Evolutionary conservation across 2,797 vertebrate species (phyloP).

Genomic region (Hylomyscus alleni): DNA sequence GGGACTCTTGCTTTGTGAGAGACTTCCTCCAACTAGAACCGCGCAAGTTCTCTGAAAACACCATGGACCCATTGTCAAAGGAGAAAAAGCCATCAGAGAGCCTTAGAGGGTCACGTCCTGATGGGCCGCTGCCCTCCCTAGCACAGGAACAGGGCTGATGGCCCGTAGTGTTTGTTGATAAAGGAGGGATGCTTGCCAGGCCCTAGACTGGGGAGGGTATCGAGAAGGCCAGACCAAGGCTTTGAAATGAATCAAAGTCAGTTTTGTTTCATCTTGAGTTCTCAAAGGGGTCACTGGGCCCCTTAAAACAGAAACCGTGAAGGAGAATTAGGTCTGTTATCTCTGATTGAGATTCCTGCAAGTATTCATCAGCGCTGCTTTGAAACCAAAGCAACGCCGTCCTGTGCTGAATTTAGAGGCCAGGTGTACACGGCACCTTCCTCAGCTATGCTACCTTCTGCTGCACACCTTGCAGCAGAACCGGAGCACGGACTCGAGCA

Average conservation of each 20-base stretch:
- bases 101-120: not conserved
- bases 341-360: conserved; percentile 42
- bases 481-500: too few relatives aligned
- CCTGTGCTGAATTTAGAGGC: conserved; percentile 53
- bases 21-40: conserved; percentile 74
- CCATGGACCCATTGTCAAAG: not conserved
- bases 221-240: conserved; percentile 38
- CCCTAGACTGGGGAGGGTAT: not conserved
- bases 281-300: not conserved
- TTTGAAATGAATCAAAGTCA: conserved; percentile 59
- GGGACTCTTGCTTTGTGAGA: conserved; percentile 58
- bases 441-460: not conserved
- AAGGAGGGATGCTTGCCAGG: not conserved
- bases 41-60: conserved; percentile 55
- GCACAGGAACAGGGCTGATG: not conserved
- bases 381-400: conserved; percentile 19
- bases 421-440: not conserved
- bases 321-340: conserved; percentile 58
- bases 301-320: conserved; percentile 43
- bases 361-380: not conserved
- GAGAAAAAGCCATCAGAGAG: not conserved
- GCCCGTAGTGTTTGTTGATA: not conserved
- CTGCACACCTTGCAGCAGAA: conserved; percentile 35
- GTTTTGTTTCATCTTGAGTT: not conserved
- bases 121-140: not conserved